A percentile compares a stretch with the other conserved stretches of the same genome.
Evolutionary conservation across 2,888 invertebrate genomes (phyloP).

Genomic region (Sisyra nigra): DNA sequence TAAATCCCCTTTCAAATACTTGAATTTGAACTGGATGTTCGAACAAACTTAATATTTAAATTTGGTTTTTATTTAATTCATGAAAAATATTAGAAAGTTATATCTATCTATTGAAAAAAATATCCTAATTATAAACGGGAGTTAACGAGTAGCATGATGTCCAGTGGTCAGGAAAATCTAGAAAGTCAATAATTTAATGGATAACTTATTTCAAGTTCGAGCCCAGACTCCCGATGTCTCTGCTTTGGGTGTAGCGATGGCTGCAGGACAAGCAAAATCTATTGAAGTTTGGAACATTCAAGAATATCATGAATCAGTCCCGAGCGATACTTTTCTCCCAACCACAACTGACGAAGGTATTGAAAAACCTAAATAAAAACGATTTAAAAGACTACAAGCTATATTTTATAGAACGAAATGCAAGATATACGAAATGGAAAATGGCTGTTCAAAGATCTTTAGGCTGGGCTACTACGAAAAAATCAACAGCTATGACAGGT

Average conservation of each 20-base stretch:
- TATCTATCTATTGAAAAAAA: no score
- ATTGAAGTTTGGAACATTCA: slow-evolving; percentile 53
- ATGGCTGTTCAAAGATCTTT: slow-evolving; percentile 85
- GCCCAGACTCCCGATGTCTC: slow-evolving; percentile 80
- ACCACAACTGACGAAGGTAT: slow-evolving; percentile 57
- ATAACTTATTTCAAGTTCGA: slow-evolving; percentile 37
- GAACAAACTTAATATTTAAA: no score
- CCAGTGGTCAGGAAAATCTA: no score
- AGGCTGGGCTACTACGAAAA: slow-evolving; percentile 70
- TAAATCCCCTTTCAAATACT: no score
- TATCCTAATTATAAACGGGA: no score
- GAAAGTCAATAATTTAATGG: no score
- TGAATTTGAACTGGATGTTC: no score
- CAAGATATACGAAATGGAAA: slow-evolving; percentile 83
- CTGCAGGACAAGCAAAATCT: slow-evolving; percentile 67
- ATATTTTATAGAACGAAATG: slow-evolving; percentile 70
- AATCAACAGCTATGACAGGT: slow-evolving; percentile 64
- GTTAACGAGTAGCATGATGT: no score
- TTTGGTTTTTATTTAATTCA: no score
- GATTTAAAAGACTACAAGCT: no score
- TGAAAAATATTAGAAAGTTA: no score
- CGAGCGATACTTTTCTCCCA: slow-evolving; percentile 64
- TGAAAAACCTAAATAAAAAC: neutral
- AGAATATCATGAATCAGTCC: slow-evolving; percentile 38
- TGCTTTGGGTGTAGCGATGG: slow-evolving; percentile 85